Evolutionary conservation across 2,888 invertebrate species (phyloP), one percentile per base, ranked within the genome.

Genomic region (Zygogramma bicolorata): DNA sequence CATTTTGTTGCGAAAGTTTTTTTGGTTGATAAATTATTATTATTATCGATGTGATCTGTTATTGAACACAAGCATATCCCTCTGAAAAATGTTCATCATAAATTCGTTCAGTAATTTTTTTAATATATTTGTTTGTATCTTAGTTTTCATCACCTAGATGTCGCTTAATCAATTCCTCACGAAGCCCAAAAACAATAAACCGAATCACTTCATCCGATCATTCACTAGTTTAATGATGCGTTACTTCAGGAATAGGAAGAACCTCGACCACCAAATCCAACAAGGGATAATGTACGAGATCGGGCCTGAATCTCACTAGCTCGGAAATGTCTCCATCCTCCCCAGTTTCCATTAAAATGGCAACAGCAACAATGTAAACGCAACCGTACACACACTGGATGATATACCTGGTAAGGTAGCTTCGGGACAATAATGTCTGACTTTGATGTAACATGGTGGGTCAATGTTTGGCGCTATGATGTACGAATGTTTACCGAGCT

Each of bases 361-460:
- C n/a, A 53, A 7, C 25, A 25, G 25, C 53, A 8, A 53, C 53
- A 25, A 53, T 25, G 53, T 53, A 8, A 6, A 25, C 7, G 53
- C 27, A n/a, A 15, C 53, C 27, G 27, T 25, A 25, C 25, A 53
- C 5, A 53, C 53, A 53, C 13, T 15, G 53, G 53, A 53, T 53
- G 53, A 53, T 53, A 53, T 53, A 53, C 53, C 27, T 53, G 53
- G 53, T 53, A 25, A 53, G 27, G 53, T 53, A 53, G 27, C 53
- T 53, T 25, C 10, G 15, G 25, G 25, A 53, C 53, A 53, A 53
- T 27, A 53, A 25, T 53, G 53, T 25, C 53, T 53, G 53, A 53
- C 53, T 53, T 53, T n/a, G n/a, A 53, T 53, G 53, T 53, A 53
- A 53, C 27, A 53, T 53, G 53, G 27, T 53, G 15, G 53, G 53